Base-by-base conservation (phyloP, 1,140 invertebrate genomes). In the Leptestheria dahalacensis region DNA sequence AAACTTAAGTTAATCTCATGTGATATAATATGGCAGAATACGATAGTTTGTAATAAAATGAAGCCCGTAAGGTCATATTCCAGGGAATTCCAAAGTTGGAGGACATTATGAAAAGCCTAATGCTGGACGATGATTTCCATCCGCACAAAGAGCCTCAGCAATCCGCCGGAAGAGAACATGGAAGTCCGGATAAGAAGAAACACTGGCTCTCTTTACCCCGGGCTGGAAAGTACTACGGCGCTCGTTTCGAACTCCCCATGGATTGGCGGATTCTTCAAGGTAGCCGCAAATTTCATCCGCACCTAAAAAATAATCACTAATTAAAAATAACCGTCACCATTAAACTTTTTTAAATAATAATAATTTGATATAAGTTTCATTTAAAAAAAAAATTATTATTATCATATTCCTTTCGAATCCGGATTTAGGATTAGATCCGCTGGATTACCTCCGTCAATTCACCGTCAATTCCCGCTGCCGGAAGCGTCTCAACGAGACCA, bases 181-280 rank as follows among this genome's bases (percentile, higher is more conserved):
- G 33, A 41, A 41, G 15, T 9, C 33, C 15, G 33, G 33, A 15
- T 41, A 41, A 15, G 23, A 25, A 20, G 2, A 28, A 29, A 3
- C 26, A 56, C 3, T 60, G 48, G 48, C 49, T 60, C 15, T 21
- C 29, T 20, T 52, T 60, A 33, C 58, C 58, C 3, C 48, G 58
- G 23, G 49, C 51, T 28, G 58, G 58, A 11, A 46, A 26, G 3
- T 33, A 29, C 41, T 60, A 33, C 28, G 58, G 58, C 24, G 58
- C 58, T 25, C 58, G 58, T n/a, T n/a, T n/a, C n/a, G n/a, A n/a
- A n/a, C n/a, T 60, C 11, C 58, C 58, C 6, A 60, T 60, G 12
- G 48, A 60, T 41, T 33, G 50, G 24, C 20, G 58, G 23, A 50
- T 28, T 59, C 26, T 25, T n/a, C n/a, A n/a, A n/a, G n/a, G n/a